Conservation (phyloP, 2,113 vertebrate genomes). For the Cryptoleucopteryx plumbea region DNA sequence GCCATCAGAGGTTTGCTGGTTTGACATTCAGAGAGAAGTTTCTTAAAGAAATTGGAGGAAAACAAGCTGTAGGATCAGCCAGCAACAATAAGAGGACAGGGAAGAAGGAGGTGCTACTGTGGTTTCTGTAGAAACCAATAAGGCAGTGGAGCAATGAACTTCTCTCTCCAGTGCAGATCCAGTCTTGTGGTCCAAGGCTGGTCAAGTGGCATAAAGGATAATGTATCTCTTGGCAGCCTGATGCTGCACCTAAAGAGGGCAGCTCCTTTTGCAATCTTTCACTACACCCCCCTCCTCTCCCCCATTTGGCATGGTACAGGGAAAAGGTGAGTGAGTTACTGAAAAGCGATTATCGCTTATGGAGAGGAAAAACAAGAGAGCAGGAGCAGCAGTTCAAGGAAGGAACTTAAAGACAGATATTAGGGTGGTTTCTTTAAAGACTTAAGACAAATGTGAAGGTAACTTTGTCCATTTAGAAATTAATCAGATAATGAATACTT, state of each 20-base stretch:
- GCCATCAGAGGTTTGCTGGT: neutral
- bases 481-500: neutral
- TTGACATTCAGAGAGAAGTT: neutral
- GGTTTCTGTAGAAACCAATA: neutral
- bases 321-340: neutral
- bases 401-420: neutral
- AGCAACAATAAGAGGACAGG: neutral
- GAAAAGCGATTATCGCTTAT: too few relatives aligned
- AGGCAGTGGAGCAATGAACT: neutral
- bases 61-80: neutral
- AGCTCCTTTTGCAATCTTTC: neutral
- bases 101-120: neutral
- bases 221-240: neutral
- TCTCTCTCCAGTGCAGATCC: neutral
- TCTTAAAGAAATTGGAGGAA: neutral
- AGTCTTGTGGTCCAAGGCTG: neutral
- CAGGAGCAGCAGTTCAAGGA: neutral
- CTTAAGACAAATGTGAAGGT: neutral
- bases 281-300: fast-evolving
- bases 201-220: too few relatives aligned
- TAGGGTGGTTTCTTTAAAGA: neutral
- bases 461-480: neutral
- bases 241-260: neutral
- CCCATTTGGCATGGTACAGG: too few relatives aligned
- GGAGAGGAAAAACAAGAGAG: neutral